Evolutionary conservation across 2,888 invertebrate genomes (phyloP).

Genomic region (Agrotis puta): DNA sequence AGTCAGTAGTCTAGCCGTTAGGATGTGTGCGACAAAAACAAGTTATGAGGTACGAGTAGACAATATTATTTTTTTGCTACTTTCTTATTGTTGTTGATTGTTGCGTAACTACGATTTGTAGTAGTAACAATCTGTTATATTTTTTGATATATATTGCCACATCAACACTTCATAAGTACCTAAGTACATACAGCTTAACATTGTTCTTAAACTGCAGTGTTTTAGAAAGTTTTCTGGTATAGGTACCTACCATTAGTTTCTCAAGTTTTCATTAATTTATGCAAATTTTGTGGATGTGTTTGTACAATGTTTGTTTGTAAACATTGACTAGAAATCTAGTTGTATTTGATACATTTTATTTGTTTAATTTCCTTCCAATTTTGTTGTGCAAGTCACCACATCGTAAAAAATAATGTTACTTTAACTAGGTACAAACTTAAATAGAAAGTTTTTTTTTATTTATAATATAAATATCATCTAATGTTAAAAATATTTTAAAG

Average conservation of each 20-base stretch:
- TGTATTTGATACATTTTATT: not conserved
- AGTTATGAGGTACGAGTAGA: conserved; percentile 86
- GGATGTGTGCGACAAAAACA: conserved; percentile 79
- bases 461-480: too few species aligned
- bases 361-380: not conserved
- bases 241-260: too few species aligned
- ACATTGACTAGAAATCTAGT: conserved; percentile 10
- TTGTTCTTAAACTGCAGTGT: not conserved
- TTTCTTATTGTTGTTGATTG: conserved; percentile 1
- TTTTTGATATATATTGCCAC: conserved; percentile 40
- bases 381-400: too few species aligned
- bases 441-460: too few species aligned
- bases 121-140: not conserved
- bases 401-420: too few species aligned
- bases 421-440: too few species aligned
- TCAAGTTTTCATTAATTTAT: not conserved
- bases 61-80: conserved; percentile 19
- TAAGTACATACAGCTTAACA: too few species aligned
- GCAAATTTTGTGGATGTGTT: not conserved
- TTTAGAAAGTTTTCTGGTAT: conserved; percentile 39
- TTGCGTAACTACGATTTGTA: conserved; percentile 8
- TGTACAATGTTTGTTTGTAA: conserved; percentile 34
- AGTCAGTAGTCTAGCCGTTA: conserved; percentile 73
- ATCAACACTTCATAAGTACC: conserved; percentile 12
- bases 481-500: not conserved